These are phyloP conservation scores for Sandelia bainsii DNA, from an alignment of 2,797 vertebrate genomes.

Conservation along the genomic window DNA sequence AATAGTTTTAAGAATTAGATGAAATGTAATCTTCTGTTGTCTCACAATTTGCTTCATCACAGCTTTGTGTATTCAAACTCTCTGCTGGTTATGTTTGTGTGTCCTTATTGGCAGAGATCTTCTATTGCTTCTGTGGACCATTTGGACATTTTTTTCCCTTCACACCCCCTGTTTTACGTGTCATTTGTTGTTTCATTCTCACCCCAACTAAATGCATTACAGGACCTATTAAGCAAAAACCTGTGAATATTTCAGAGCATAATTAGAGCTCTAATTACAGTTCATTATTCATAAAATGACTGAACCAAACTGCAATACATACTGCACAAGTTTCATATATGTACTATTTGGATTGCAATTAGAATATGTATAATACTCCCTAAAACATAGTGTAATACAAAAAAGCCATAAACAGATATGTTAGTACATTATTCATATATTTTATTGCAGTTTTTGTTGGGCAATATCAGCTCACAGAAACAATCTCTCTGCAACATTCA, in stretches of 20 bases:
- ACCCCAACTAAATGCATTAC: constrained; percentile 57
- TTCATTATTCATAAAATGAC: constrained; percentile 78
- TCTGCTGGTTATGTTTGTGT: constrained; percentile 50
- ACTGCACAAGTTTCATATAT: constrained; percentile 54
- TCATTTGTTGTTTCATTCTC: constrained; percentile 68
- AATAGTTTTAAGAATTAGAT: constrained; percentile 45
- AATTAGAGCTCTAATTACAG: constrained; percentile 78
- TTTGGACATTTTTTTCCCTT: constrained; percentile 46
- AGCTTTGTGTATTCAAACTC: constrained; percentile 48
- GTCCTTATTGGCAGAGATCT: constrained; percentile 60
- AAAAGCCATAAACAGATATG: constrained; percentile 22
- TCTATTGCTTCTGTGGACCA: constrained; percentile 57
- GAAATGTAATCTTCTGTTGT: constrained; percentile 40
- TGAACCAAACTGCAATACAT: constrained; percentile 52
- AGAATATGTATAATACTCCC: constrained; percentile 39
- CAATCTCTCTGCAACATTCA: constrained; percentile 26
- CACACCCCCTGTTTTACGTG: constrained; percentile 61
- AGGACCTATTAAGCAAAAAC: constrained; percentile 70
- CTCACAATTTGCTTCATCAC: constrained; percentile 35
- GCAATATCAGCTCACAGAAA: constrained; percentile 20
- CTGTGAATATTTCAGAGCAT: constrained; percentile 74
- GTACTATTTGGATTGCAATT: constrained; percentile 55
- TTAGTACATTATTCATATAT: constrained; percentile 50
- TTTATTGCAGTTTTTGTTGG: constrained; percentile 38
- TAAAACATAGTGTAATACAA: constrained; percentile 47